Base-by-base conservation (phyloP, 2,888 invertebrate genomes). In the Dryomyza anilis region DNA sequence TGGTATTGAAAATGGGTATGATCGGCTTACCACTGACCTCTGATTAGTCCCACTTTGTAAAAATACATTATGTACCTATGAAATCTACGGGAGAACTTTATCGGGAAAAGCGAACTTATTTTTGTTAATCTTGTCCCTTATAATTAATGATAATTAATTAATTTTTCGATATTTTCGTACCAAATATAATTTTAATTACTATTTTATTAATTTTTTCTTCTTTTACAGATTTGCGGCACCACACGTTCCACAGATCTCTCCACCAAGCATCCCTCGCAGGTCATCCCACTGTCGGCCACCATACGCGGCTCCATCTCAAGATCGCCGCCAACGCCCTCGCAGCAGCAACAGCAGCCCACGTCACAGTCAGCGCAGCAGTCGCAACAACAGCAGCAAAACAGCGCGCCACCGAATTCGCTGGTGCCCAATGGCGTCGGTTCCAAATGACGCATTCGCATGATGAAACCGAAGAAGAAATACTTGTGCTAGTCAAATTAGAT, bases 381-480 rank as follows among this genome's bases (percentile, higher is more conserved):
- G 59, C 58, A 67, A 59, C 4, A 53, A 71, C 65, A 73, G 63
- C 6, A 60, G 59, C 23, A 33, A 67, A 69, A 50, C 21, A 67
- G 61, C 50, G 69, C 72, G 62, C 74, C 78, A 65, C 74, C 78
- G 67, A 77, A 73, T 70, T 75, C 76, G 29, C 67, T 81, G 72
- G 82, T 81, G 65, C 74, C 80, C 69, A 81, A 81, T 45, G 82
- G 81, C 53, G 71, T 82, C 66, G 79, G 79, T 65, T 82, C 82
- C 70, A 83, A 83, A 83, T 83, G 83, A 83, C 83, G 82, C 76
- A 83, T 80, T 83, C 82, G 82, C 80, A 78, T 79, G 80, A 81
- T 83, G 81, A 83, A 83, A 80, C 83, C 83, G 71, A 83, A 83
- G 76, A 83, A 83, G 76, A 83, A 83, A 76, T 83, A 83, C 74